These are phyloP conservation scores for Andinoacara biseriatus DNA, from an alignment of 2,113 vertebrate genomes.

Conservation along the genomic window DNA sequence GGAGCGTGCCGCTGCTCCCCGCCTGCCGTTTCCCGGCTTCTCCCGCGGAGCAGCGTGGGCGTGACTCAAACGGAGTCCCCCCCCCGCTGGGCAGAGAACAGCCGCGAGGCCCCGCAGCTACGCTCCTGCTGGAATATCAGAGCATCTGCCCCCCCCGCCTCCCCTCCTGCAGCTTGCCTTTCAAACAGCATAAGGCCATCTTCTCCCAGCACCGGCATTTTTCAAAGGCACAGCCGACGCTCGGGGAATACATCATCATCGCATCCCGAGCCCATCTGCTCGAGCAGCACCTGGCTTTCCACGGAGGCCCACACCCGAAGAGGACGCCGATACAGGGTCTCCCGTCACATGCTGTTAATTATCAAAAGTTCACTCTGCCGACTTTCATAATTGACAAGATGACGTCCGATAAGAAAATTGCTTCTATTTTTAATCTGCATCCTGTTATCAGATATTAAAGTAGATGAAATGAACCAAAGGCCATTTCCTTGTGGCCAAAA, in stretches of 20 bases:
- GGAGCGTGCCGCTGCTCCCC: slow-evolving; percentile 23
- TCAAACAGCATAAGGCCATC: slow-evolving; percentile 64
- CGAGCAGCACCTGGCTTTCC: slow-evolving; percentile 64
- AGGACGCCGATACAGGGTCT: slow-evolving; percentile 22
- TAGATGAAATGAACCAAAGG: slow-evolving; percentile 38
- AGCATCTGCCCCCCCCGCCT: slow-evolving; percentile 64
- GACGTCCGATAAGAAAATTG: slow-evolving; percentile 35
- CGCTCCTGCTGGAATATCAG: slow-evolving; percentile 66
- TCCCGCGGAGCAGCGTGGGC: slow-evolving; percentile 55
- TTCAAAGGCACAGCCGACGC: slow-evolving; percentile 65
- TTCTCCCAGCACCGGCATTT: slow-evolving; percentile 58
- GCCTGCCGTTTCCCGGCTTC: slow-evolving; percentile 38
- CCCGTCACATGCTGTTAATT: slow-evolving; percentile 30
- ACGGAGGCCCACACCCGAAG: slow-evolving; percentile 26
- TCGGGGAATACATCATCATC: slow-evolving; percentile 66
- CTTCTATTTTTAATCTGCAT: slow-evolving; percentile 4
- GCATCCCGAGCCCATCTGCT: slow-evolving; percentile 57
- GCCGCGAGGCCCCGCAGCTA: slow-evolving; percentile 52
- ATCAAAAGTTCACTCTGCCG: slow-evolving; percentile 19
- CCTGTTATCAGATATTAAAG: slow-evolving; percentile 48
- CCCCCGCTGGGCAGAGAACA: slow-evolving; percentile 51
- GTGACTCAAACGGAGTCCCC: slow-evolving; percentile 54
- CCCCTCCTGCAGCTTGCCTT: slow-evolving; percentile 49
- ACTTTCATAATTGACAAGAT: slow-evolving; percentile 35
- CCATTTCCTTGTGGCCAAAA: slow-evolving; percentile 26